Evolutionary conservation across 2,113 vertebrate genomes (phyloP).

Genomic region (Trochalopteron elliotii): DNA sequence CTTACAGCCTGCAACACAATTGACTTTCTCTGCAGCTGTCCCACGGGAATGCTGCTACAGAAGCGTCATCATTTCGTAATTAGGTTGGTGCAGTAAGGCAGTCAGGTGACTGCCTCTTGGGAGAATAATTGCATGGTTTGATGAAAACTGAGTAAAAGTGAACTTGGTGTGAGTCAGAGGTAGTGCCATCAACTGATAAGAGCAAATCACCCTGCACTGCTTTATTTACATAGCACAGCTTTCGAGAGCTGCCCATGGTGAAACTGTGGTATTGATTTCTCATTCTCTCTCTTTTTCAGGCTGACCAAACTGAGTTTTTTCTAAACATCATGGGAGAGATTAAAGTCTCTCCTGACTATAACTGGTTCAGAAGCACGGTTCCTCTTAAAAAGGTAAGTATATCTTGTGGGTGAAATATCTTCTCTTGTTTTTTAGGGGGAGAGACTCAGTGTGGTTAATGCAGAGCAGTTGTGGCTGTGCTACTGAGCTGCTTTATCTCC

Average conservation of each 20-base stretch:
- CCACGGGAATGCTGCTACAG: not conserved
- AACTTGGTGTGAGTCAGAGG: not conserved
- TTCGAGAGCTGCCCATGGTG: not conserved
- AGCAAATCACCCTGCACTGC: not conserved
- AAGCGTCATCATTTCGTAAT: not conserved
- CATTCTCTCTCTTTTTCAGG: slow-evolving; percentile 56
- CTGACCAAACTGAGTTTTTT: slow-evolving; percentile 30
- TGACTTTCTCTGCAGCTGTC: not conserved
- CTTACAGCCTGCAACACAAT: not conserved
- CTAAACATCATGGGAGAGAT: slow-evolving; percentile 92
- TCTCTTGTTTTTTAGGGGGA: not conserved
- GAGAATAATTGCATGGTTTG: not conserved
- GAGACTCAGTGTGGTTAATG: not conserved
- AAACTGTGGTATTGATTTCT: slow-evolving; percentile 27
- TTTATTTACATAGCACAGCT: not conserved
- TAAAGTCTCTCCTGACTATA: slow-evolving; percentile 97
- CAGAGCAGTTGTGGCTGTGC: not conserved
- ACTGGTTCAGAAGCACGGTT: slow-evolving; percentile 98
- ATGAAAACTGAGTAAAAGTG: slow-evolving; percentile 17
- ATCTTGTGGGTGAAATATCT: not conserved
- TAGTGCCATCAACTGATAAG: not conserved
- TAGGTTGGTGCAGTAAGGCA: not conserved
- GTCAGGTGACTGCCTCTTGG: not conserved
- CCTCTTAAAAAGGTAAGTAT: slow-evolving; percentile 92
- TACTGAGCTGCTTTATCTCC: not conserved